Evolutionary conservation across 2,888 invertebrate species (phyloP).

Genomic region (Liodrosophila aerea): DNA sequence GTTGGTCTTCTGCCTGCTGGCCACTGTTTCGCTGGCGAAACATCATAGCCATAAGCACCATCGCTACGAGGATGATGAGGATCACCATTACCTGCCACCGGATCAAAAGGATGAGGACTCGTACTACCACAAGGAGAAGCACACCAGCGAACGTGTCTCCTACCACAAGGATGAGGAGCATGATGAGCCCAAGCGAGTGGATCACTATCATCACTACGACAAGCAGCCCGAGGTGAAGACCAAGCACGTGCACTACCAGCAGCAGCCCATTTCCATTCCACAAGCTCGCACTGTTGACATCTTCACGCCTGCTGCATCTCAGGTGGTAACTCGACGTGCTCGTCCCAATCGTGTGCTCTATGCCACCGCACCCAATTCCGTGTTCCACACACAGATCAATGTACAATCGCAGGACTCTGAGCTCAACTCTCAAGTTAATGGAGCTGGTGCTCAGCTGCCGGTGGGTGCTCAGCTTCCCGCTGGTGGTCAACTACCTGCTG

Average conservation of each 20-base stretch:
- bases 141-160: slow-evolving; percentile 57
- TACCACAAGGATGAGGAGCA: slow-evolving; percentile 57
- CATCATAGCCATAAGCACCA: slow-evolving; percentile 45
- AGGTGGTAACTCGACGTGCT: slow-evolving; percentile 36
- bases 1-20: slow-evolving; percentile 47
- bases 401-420: slow-evolving; percentile 72
- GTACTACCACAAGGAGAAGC: slow-evolving; percentile 52
- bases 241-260: slow-evolving; percentile 61
- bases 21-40: slow-evolving; percentile 54
- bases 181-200: slow-evolving; percentile 61
- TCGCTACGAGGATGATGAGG: slow-evolving; percentile 51
- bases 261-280: slow-evolving; percentile 28
- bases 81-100: slow-evolving; percentile 57
- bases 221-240: slow-evolving; percentile 56
- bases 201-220: slow-evolving; percentile 68
- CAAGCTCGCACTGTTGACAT: slow-evolving; percentile 42
- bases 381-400: slow-evolving; percentile 75
- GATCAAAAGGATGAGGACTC: slow-evolving; percentile 35
- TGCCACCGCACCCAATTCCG: slow-evolving; percentile 70
- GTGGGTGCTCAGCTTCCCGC: slow-evolving; percentile 30
- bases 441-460: slow-evolving; percentile 20
- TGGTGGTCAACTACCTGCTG: slow-evolving; percentile 40
- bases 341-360: slow-evolving; percentile 60
- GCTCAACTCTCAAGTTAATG: slow-evolving; percentile 48
- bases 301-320: slow-evolving; percentile 37